Conservation (phyloP, 2,888 invertebrate species). For the Cephus pygmeus region DNA sequence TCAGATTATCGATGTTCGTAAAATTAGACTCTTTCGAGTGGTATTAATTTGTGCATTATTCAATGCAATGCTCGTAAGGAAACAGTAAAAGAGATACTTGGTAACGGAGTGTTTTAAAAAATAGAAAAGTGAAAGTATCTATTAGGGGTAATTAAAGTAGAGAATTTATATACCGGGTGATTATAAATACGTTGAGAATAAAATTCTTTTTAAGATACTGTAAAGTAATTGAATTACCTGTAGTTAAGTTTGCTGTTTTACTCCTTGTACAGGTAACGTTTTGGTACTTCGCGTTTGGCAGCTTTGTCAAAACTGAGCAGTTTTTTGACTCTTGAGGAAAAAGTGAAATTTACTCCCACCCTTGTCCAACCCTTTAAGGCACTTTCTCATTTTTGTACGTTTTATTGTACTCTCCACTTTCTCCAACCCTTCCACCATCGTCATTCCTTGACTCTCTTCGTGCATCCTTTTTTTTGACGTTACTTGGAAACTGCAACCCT, state of each 20-base stretch:
- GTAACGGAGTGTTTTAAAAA: not conserved
- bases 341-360: constrained; percentile 57
- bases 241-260: not conserved
- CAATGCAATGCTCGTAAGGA: not conserved
- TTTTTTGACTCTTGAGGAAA: constrained; percentile 32
- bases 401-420: constrained; percentile 44
- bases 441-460: constrained; percentile 6
- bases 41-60: too few species aligned
- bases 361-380: constrained; percentile 37
- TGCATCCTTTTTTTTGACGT: not conserved
- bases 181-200: not conserved
- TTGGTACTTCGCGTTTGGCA: constrained; percentile 20
- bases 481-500: not conserved
- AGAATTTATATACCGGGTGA: not conserved
- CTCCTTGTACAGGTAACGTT: not conserved
- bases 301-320: constrained; percentile 39
- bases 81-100: not conserved
- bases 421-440: constrained; percentile 37
- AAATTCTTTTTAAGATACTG: constrained; percentile 37
- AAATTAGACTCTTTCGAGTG: not conserved
- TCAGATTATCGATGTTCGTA: not conserved
- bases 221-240: constrained; percentile 47
- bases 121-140: not conserved
- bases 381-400: constrained; percentile 53
- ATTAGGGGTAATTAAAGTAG: not conserved